Conservation (phyloP, 2,888 invertebrate genomes). For the Ptychoptera contaminata region DNA sequence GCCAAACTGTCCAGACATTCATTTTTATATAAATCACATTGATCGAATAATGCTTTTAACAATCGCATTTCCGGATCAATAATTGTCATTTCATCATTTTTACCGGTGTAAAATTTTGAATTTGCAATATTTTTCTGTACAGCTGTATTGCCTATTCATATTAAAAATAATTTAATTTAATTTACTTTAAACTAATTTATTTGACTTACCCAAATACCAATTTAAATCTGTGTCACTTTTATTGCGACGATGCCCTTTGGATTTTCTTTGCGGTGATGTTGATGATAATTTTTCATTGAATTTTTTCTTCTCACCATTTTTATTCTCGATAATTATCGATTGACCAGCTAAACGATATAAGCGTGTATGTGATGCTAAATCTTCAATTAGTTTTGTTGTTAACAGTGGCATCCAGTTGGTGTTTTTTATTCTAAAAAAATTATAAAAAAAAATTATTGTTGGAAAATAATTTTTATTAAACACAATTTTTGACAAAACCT, state of each 20-base stretch:
- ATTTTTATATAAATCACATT: conserved; percentile 11
- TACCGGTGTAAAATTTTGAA: conserved; percentile 13
- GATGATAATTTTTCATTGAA: conserved; percentile 15
- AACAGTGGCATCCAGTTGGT: conserved; percentile 13
- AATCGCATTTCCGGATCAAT: conserved; percentile 13
- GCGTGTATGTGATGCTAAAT: conserved; percentile 12
- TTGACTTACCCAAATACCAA: conserved; percentile 40
- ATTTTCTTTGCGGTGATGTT: conserved; percentile 19
- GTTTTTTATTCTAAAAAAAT: conserved; percentile 10
- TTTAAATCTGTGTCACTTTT: conserved; percentile 57
- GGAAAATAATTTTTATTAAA: background rate
- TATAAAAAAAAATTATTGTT: background rate
- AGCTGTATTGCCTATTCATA: conserved; percentile 3
- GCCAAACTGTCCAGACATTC: conserved; percentile 13
- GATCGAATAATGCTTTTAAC: conserved; percentile 13
- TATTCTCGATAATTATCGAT: conserved; percentile 8
- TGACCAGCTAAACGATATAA: conserved; percentile 12
- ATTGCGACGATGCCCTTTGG: conserved; percentile 44
- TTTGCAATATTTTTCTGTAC: conserved; percentile 13
- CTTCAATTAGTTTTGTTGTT: conserved; percentile 14
- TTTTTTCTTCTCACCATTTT: conserved; percentile 4
- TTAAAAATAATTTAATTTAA: background rate
- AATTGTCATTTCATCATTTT: conserved; percentile 9
- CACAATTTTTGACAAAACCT: background rate
- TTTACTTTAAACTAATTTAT: background rate